Evolutionary conservation across 2,113 vertebrate genomes (phyloP).

Genomic region (Urocynchramus pylzowi): DNA sequence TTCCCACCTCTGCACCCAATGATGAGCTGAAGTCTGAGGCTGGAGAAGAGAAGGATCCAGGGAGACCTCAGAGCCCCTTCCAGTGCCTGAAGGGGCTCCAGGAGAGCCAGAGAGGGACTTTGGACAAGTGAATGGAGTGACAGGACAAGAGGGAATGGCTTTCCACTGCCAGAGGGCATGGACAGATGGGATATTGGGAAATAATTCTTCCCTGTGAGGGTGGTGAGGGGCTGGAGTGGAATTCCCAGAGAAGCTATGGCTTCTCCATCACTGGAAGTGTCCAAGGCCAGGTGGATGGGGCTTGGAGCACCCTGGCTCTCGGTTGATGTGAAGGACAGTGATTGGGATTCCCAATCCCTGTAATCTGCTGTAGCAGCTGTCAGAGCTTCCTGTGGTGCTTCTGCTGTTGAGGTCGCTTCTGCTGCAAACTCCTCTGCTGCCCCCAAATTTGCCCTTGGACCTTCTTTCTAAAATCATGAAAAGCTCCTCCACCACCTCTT

Average conservation of each 20-base stretch:
- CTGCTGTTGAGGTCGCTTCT: not conserved
- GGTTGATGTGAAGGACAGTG: not conserved
- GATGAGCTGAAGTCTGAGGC: not conserved
- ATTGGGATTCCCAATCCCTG: not conserved
- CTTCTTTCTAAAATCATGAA: not conserved
- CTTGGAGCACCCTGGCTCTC: not conserved
- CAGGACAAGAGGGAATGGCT: not conserved
- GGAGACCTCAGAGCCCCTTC: not conserved
- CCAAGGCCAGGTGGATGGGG: accelerated
- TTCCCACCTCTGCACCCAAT: not conserved
- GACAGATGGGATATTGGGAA: not conserved
- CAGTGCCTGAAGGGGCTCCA: not conserved
- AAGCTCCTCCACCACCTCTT: not conserved
- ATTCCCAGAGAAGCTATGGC: not conserved
- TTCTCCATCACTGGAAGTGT: not conserved
- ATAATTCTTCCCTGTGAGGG: not conserved
- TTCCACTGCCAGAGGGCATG: not conserved
- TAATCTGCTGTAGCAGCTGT: accelerated
- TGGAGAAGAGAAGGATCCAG: not conserved
- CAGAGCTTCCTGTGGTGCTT: accelerated
- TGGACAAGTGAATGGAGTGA: accelerated
- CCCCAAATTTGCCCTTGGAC: not conserved
- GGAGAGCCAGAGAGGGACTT: not conserved
- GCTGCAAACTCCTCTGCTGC: not conserved
- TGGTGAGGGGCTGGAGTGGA: accelerated